A percentile compares a stretch with the other conserved stretches of the same genome.
Evolutionary conservation across 1,140 invertebrate species (phyloP).

Genomic region (Calephelis virginiensis): DNA sequence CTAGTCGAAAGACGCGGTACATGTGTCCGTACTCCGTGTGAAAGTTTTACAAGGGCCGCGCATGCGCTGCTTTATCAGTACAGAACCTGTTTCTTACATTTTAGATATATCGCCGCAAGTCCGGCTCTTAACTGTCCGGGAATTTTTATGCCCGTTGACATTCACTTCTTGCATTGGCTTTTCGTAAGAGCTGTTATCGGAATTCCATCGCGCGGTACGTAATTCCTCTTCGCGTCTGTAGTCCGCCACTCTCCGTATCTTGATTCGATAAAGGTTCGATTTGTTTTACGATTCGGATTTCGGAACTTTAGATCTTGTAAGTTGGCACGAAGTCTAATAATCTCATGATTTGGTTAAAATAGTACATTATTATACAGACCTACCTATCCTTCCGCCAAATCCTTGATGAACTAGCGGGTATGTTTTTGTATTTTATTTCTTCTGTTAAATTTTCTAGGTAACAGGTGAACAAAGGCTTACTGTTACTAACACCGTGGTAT

Average conservation of each 20-base stretch:
- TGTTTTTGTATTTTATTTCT: too few species aligned
- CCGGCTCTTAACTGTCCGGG: conserved; percentile 36
- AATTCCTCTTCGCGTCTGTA: conserved; percentile 11
- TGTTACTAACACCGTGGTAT: too few species aligned
- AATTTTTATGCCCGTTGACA: conserved; percentile 19
- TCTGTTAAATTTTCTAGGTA: too few species aligned
- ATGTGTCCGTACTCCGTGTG: conserved; percentile 68
- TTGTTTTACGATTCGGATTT: neutral
- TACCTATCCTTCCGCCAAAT: too few species aligned
- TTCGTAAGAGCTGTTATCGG: conserved; percentile 12
- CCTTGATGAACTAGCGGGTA: too few species aligned
- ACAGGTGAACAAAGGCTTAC: too few species aligned
- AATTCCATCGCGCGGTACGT: conserved; percentile 16
- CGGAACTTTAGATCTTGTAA: too few species aligned
- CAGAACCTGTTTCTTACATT: conserved; percentile 59
- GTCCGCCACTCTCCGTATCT: conserved; percentile 2
- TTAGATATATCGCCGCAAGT: conserved; percentile 58
- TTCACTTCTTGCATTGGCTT: conserved; percentile 19
- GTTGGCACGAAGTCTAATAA: too few species aligned
- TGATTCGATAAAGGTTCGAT: conserved; percentile 1
- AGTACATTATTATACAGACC: too few species aligned
- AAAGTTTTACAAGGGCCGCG: conserved; percentile 54
- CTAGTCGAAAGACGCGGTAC: conserved; percentile 37
- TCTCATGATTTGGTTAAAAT: too few species aligned
- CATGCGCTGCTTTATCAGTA: conserved; percentile 40